phyloP scores from a whole-genome alignment of 2,888 invertebrate genomes.

The Callyntrura guangdongensis region DNA sequence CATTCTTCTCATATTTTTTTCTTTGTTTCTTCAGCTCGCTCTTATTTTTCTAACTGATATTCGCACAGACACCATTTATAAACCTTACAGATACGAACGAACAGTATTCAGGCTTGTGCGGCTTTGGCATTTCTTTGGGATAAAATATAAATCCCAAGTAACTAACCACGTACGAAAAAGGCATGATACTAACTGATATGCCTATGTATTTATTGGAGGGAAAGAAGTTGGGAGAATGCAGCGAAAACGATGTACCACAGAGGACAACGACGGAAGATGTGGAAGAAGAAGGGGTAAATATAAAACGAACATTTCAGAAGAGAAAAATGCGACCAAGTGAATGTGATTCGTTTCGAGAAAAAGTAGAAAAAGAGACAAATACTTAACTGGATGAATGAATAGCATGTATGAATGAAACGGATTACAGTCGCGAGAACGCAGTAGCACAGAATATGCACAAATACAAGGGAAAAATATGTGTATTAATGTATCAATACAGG shows the following conservation, averaged over 20 bases:
- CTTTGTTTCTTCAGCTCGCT: conserved; percentile 20
- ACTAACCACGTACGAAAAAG: neutral
- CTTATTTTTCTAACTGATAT: neutral
- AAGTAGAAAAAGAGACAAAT: conserved; percentile 61
- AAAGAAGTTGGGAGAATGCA: conserved; percentile 11
- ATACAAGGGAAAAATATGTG: neutral
- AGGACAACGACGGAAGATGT: neutral
- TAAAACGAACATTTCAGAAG: neutral
- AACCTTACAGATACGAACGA: neutral
- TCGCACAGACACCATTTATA: neutral
- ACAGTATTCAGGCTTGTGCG: neutral
- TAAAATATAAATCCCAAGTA: no score
- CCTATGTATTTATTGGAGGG: no score
- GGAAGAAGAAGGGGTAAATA: neutral
- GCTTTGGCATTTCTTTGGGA: neutral
- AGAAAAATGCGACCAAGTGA: conserved; percentile 65
- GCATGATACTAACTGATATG: conserved; percentile 24
- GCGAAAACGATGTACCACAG: conserved; percentile 15
- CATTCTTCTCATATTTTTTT: conserved; percentile 67
- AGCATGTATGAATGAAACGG: neutral
- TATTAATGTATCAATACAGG: conserved; percentile 12
- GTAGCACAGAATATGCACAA: neutral
- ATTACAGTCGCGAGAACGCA: neutral
- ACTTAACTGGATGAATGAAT: conserved; percentile 57
- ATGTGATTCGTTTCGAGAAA: conserved; percentile 46